phyloP scores from a whole-genome alignment of 2,113 vertebrate species.

The Zingel zingel region DNA sequence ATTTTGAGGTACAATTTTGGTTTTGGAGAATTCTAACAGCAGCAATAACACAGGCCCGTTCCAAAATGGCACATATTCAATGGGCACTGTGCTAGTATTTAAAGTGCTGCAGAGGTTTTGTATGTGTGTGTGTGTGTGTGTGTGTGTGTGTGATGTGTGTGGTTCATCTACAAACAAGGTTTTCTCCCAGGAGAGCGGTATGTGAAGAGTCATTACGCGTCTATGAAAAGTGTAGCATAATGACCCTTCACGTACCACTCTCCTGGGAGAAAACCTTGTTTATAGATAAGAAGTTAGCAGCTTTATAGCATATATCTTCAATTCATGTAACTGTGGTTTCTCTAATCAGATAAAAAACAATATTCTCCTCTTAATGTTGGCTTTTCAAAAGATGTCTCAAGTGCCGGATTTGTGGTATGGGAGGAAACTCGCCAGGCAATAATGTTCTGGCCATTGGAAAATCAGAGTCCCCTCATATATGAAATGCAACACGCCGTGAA shows the following conservation, averaged over 20 bases:
- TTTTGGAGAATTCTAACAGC: too few relatives aligned
- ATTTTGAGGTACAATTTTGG: too few relatives aligned
- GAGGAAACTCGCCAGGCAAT: background rate
- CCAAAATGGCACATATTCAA: too few relatives aligned
- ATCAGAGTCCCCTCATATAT: slow-evolving; percentile 8
- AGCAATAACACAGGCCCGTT: too few relatives aligned
- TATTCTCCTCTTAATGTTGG: background rate
- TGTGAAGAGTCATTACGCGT: slow-evolving; percentile 20
- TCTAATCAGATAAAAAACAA: slow-evolving; percentile 1
- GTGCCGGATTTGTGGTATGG: background rate
- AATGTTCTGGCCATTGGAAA: slow-evolving; percentile 16
- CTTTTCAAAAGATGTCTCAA: background rate
- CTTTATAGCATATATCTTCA: background rate
- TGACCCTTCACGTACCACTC: slow-evolving; percentile 3
- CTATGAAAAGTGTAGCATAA: background rate
- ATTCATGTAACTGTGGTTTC: background rate
- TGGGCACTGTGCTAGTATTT: too few relatives aligned
- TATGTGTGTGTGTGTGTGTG: too few relatives aligned
- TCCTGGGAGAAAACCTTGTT: background rate
- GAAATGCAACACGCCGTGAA: slow-evolving; percentile 4
- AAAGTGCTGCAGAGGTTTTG: too few relatives aligned
- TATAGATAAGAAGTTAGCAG: background rate
- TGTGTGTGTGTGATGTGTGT: too few relatives aligned
- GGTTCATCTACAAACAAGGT: background rate
- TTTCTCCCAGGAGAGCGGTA: background rate